Conservation (phyloP, 2,113 vertebrate species). For the Salvelinus fontinalis region DNA sequence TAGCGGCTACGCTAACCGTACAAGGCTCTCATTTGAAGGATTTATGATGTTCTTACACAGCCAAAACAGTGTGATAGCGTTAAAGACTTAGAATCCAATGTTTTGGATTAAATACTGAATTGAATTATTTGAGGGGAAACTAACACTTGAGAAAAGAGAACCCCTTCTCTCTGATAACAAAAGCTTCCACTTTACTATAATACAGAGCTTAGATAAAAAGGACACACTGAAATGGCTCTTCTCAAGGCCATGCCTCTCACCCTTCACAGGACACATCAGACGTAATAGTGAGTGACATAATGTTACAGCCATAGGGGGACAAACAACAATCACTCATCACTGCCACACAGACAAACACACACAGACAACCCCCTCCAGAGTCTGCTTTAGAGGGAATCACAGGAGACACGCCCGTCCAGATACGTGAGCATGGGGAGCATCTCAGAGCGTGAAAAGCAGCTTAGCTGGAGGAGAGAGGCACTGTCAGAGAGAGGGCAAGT, state of each 20-base stretch:
- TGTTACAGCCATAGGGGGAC: not conserved
- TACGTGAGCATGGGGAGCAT: conserved; percentile 1
- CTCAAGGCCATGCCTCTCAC: not conserved
- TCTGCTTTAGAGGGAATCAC: not conserved
- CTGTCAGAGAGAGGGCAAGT: conserved; percentile 17
- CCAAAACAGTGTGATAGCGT: not conserved
- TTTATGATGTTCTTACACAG: not conserved
- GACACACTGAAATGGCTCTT: not conserved
- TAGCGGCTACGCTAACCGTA: not conserved
- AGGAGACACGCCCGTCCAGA: not conserved
- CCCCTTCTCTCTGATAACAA: not conserved
- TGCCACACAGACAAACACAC: not conserved
- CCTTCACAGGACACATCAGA: not conserved
- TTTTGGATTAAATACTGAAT: not conserved
- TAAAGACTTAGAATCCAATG: not conserved
- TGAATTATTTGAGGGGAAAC: not conserved
- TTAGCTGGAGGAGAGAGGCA: conserved; percentile 17
- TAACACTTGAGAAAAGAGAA: too few species aligned
- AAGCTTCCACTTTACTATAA: not conserved
- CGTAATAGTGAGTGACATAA: not conserved
- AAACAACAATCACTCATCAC: not conserved
- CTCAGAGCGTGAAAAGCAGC: conserved; percentile 33
- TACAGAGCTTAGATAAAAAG: too few species aligned
- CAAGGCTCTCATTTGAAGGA: not conserved
- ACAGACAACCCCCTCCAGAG: not conserved